A percentile compares a stretch with the other conserved stretches of the same genome.
Conservation (phyloP, 2,113 vertebrate species). For the Ciconia boyciana region DNA sequence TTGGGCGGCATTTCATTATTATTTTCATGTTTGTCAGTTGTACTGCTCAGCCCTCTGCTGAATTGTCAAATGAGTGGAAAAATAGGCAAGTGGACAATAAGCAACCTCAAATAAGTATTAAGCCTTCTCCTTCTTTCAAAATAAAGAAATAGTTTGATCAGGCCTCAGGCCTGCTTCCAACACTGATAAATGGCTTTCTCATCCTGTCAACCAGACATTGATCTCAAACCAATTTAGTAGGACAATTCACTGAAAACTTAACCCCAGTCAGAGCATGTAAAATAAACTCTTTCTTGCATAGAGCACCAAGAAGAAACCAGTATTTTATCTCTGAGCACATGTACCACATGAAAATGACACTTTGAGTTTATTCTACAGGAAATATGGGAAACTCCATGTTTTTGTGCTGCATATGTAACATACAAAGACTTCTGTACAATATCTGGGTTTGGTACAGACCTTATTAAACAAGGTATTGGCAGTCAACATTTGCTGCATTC, state of each 20-base stretch:
- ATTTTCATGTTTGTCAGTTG: not conserved
- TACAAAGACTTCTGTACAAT: not conserved
- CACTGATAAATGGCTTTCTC: slow-evolving; percentile 42
- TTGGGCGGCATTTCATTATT: not conserved
- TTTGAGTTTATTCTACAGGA: not conserved
- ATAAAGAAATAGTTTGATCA: not conserved
- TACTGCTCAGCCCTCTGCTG: not conserved
- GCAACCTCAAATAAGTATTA: not conserved
- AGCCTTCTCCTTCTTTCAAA: not conserved
- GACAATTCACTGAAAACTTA: slow-evolving; percentile 44
- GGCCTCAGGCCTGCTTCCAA: not conserved
- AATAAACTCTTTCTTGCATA: not conserved
- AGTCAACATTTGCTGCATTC: slow-evolving; percentile 33
- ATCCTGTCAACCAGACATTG: slow-evolving; percentile 33
- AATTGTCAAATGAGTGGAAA: not conserved
- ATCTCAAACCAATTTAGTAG: slow-evolving; percentile 48
- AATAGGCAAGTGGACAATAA: not conserved
- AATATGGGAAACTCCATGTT: not conserved
- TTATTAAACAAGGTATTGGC: slow-evolving; percentile 39
- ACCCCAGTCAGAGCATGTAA: not conserved
- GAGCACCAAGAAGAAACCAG: not conserved
- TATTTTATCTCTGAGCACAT: not conserved
- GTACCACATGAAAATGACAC: accelerated
- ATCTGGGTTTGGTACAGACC: not conserved
- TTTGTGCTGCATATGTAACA: not conserved